Percentiles rank a stretch among this genome's conserved stretches.
These are phyloP conservation scores for Platycheirus rosarum DNA, from an alignment of 2,888 invertebrate species.

Conservation along the genomic window DNA sequence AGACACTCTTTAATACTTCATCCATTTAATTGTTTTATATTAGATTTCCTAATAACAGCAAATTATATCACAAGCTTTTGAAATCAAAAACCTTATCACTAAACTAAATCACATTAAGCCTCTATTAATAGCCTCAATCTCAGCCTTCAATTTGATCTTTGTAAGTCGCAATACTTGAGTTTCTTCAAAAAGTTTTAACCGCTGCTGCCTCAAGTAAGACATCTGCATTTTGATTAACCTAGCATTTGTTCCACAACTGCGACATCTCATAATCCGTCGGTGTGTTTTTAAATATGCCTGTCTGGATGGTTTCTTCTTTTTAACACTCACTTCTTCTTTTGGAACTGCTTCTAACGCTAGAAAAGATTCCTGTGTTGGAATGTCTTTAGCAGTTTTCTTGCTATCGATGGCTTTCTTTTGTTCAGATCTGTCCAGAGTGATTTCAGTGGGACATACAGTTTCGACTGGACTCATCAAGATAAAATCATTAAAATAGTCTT, in stretches of 20 bases:
- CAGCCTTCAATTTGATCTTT: constrained; percentile 36
- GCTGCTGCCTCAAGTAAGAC: constrained; percentile 36
- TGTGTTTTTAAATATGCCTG: constrained; percentile 20
- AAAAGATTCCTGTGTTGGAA: too few relatives aligned
- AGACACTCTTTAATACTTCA: too few relatives aligned
- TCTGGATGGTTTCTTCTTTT: background rate
- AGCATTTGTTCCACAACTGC: constrained; percentile 56
- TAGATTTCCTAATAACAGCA: background rate
- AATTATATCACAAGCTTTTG: constrained; percentile 21
- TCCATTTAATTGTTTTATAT: too few relatives aligned
- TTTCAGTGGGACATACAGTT: constrained; percentile 34
- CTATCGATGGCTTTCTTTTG: background rate
- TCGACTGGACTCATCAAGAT: constrained; percentile 52
- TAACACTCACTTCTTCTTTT: background rate
- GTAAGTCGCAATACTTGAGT: constrained; percentile 43
- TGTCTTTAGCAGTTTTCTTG: too few relatives aligned
- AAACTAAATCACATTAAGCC: constrained; percentile 42
- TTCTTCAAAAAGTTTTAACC: constrained; percentile 43
- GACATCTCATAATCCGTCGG: constrained; percentile 49
- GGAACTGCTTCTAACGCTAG: too few relatives aligned
- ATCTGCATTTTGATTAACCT: constrained; percentile 60
- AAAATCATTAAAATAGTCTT: constrained; percentile 60
- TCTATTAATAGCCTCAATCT: constrained; percentile 44
- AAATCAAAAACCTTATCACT: background rate
- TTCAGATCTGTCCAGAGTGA: background rate